Evolutionary conservation across 2,888 invertebrate species (phyloP).

Genomic region (Pinctada fucata): DNA sequence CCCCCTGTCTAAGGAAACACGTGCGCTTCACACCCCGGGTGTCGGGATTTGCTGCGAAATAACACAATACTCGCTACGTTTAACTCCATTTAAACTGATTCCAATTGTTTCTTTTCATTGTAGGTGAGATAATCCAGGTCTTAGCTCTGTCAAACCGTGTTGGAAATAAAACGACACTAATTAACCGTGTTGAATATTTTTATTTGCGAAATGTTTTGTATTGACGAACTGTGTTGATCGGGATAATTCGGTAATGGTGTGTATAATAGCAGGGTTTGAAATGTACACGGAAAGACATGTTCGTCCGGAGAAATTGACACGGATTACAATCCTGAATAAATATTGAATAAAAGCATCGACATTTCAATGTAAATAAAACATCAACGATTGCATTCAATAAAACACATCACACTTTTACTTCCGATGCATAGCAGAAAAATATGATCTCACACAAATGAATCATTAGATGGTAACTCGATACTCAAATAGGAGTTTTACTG

Average conservation of each 20-base stretch:
- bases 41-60: background rate
- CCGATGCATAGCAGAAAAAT: no score
- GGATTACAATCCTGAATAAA: slow-evolving; percentile 5
- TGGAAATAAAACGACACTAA: background rate
- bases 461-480: no score
- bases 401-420: background rate
- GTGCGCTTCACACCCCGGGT: slow-evolving; percentile 1
- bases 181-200: slow-evolving; percentile 9
- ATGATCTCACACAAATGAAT: no score
- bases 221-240: slow-evolving; percentile 1
- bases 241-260: slow-evolving; percentile 10
- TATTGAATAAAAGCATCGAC: slow-evolving; percentile 6
- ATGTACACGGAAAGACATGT: slow-evolving; percentile 15
- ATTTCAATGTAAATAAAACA: background rate
- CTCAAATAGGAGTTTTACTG: no score
- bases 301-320: background rate
- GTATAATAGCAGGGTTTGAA: slow-evolving; percentile 7
- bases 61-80: background rate
- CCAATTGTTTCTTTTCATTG: background rate
- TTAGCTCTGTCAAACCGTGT: slow-evolving; percentile 6
- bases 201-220: background rate
- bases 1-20: background rate
- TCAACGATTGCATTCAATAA: slow-evolving; percentile 3
- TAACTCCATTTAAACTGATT: background rate
- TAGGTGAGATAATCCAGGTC: slow-evolving; percentile 1